These are phyloP conservation scores for Caenorhabditis elegans DNA, from an alignment of 1,140 invertebrate genomes.

Conservation along the genomic window DNA sequence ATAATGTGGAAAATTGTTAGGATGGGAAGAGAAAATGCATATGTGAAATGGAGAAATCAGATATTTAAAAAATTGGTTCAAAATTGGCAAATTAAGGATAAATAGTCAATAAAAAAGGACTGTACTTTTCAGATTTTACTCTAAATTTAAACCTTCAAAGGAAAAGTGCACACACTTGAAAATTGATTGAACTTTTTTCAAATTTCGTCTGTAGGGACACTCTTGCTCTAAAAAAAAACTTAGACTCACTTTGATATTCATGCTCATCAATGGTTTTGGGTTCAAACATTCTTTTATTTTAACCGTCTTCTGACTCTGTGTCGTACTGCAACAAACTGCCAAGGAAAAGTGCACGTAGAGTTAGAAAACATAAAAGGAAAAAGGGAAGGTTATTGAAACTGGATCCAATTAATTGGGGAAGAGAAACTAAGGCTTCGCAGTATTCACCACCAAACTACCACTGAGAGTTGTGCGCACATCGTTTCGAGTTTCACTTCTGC, in stretches of 20 bases:
- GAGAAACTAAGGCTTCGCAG: background rate
- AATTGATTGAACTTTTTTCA: background rate
- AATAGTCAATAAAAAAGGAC: no score
- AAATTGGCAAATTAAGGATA: no score
- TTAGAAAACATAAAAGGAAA: no score
- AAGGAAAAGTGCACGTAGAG: no score
- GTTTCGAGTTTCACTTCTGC: constrained; percentile 27
- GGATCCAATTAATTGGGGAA: constrained; percentile 26
- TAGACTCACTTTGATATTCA: background rate
- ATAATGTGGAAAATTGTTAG: no score
- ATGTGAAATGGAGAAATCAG: no score
- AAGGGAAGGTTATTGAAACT: constrained; percentile 13
- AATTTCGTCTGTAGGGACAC: background rate
- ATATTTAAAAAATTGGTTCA: no score
- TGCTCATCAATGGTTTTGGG: background rate
- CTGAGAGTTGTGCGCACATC: background rate
- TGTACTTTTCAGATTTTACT: no score
- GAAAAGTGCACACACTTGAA: constrained; percentile 2
- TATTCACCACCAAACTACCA: background rate
- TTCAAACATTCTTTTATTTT: background rate
- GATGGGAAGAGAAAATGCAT: background rate
- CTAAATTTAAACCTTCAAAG: no score
- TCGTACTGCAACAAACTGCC: no score
- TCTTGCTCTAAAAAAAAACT: background rate
- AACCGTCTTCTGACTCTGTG: no score